phyloP scores from a whole-genome alignment of 2,888 invertebrate genomes.

The Ischnus inquisitorius region DNA sequence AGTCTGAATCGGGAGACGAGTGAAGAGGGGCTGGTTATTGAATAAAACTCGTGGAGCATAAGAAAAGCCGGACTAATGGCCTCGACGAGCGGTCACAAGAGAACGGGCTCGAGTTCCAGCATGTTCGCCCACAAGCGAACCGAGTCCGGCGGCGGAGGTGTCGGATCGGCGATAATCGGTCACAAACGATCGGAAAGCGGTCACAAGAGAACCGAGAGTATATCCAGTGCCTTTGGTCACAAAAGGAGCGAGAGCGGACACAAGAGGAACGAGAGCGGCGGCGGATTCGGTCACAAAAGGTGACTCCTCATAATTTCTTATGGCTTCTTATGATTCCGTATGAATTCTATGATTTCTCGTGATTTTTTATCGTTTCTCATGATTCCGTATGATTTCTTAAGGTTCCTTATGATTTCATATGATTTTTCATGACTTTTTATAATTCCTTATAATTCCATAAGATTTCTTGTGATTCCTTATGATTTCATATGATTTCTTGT shows the following conservation, averaged over 20 bases:
- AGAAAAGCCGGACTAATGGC: constrained; percentile 72
- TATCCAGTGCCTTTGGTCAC: constrained; percentile 84
- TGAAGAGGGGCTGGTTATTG: background rate
- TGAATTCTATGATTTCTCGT: too few relatives aligned
- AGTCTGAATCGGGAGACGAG: too few relatives aligned
- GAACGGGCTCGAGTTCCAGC: constrained; percentile 82
- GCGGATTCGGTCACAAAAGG: constrained; percentile 82
- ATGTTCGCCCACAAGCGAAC: constrained; percentile 82
- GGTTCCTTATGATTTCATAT: too few relatives aligned
- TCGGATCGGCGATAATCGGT: constrained; percentile 77
- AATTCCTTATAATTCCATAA: too few relatives aligned
- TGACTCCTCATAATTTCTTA: constrained; percentile 59
- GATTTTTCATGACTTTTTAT: too few relatives aligned
- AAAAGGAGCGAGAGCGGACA: constrained; percentile 82
- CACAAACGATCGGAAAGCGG: constrained; percentile 82
- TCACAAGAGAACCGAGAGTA: constrained; percentile 83
- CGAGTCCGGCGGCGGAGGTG: constrained; percentile 79
- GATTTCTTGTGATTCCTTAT: too few relatives aligned
- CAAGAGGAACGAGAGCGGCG: constrained; percentile 80
- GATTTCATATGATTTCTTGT: too few relatives aligned
- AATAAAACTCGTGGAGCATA: background rate
- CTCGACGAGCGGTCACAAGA: constrained; percentile 82
- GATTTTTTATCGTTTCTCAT: too few relatives aligned
- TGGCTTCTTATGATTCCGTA: too few relatives aligned
- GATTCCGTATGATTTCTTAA: too few relatives aligned